phyloP scores from a whole-genome alignment of 2,888 invertebrate species.

The Perdita meconis region DNA sequence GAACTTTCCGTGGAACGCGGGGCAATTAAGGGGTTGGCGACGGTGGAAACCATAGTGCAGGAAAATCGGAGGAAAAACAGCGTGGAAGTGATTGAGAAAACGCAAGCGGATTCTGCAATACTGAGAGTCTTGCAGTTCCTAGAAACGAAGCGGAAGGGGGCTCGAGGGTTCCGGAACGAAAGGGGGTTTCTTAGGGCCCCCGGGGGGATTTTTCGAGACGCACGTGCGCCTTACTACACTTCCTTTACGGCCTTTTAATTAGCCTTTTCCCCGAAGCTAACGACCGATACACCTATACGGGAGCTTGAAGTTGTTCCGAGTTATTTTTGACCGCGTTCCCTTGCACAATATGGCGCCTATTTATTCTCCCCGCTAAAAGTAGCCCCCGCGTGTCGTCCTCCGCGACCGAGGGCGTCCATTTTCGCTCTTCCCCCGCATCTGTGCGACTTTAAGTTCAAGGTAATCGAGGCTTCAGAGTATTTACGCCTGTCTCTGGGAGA shows the following conservation, averaged over 20 bases:
- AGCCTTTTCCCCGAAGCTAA: slow-evolving; percentile 69
- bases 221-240: slow-evolving; percentile 71
- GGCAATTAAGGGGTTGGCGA: slow-evolving; percentile 59
- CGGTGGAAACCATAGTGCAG: background rate
- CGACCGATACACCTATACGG: slow-evolving; percentile 52
- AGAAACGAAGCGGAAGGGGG: no score
- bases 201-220: slow-evolving; percentile 50
- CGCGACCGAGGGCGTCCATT: slow-evolving; percentile 40
- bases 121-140: no score
- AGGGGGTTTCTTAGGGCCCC: slow-evolving; percentile 22
- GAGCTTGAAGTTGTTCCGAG: slow-evolving; percentile 32
- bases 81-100: no score
- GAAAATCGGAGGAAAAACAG: background rate
- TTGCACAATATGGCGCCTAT: slow-evolving; percentile 63
- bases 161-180: background rate
- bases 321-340: slow-evolving; percentile 58
- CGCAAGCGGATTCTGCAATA: no score
- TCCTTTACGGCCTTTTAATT: slow-evolving; percentile 75
- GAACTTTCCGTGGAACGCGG: slow-evolving; percentile 51
- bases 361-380: slow-evolving; percentile 70
- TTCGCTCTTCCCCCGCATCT: slow-evolving; percentile 11
- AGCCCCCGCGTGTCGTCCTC: slow-evolving; percentile 35
- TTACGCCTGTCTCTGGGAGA: slow-evolving; percentile 49
- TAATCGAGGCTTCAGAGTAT: slow-evolving; percentile 63
- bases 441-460: slow-evolving; percentile 64